Base-by-base conservation (phyloP, 2,113 vertebrate species). In the Paralichthys olivaceus region DNA sequence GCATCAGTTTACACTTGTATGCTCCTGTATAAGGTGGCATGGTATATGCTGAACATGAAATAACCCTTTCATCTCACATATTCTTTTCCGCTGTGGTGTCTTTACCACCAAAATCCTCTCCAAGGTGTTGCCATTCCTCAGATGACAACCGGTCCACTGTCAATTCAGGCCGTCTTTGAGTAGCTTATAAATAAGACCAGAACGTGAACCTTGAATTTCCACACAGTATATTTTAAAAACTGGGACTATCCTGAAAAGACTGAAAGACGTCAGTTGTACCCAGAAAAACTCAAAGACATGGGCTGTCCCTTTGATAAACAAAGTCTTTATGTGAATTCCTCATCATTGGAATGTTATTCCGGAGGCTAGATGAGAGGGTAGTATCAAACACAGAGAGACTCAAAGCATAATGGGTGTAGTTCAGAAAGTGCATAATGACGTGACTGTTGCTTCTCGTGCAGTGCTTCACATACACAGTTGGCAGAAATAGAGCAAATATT, bases 401-500 rank as follows among this genome's bases (percentile, higher is more conserved):
- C 72, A 77, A 79, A 71, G 82, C 76, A 84, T 80, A 92, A 88
- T 79, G 84, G 79, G 59, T 34, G 78, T 75, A 84, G 84, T 88
- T 91, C 70, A 90, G 59, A 64, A 59, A 54, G 59, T 32, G 57
- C 73, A 90, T 85, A 92, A 90, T 89, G 77, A 88, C 77, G 69
- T 51, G 80, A 81, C 84, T 93, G 90, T 90, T 88, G 76, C 74
- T 64, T 63, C 34, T 25, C 37, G 66, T 62, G 53, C 57, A 28
- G 71, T 17, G 29, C 62, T 65, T 49, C 57, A 12, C 32, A 49
- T 62, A 80, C 51, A 81, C 59, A 67, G 37, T 80, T 60, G 28
- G 59, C 72, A 62, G 66, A 82, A 81, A 86, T 61, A 86, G 81
- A 72, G 85, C 72, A 87, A 92, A 91, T 88, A 92, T 84, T 87